Base-by-base conservation (phyloP, 2,113 vertebrate species). In the Mungos mungo region DNA sequence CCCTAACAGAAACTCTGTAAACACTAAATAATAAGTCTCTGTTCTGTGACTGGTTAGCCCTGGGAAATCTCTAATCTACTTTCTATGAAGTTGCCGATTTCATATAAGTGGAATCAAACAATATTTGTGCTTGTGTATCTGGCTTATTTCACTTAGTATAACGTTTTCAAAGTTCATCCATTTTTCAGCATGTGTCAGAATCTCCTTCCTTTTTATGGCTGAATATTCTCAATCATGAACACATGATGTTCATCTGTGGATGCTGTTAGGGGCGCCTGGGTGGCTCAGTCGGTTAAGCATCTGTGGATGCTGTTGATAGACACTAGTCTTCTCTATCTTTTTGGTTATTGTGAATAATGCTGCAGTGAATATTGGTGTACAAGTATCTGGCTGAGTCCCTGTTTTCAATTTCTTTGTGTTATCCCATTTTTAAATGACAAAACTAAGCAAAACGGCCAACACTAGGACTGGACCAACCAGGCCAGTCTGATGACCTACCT, bases 361-460 rank as follows among this genome's bases (percentile, higher is more conserved):
- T 71, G 45, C 23, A 81, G 38, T 94, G 23, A 68, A 80, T 69
- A 47, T 47, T 87, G 54, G 41, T 83, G 19, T 69, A 69, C 16
- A 65, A 45, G 3, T 41, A 74, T 68, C 65, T 57, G 85, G 41
- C 74, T 72, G 13, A 88, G 27, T 41, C 27, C 50, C 65, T 68
- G 23, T 74, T 84, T 96, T 94, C 50, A 60, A 19, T 84, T 65
- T 10, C 81, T 92, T 94, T 82, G n/a, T 81, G 38, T 88, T 89
- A 65, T 41, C 57, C 50, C 12, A 9, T 27, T 95, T 91, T 45
- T n/a, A 54, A 85, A 63, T 54, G 19, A 50, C 63, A 19, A 90
- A 92, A 86, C 33, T 81, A 19, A 80, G 31, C 27, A 29, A 69
- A 87, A 41, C 63, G 12, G 25, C 69, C 35, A 86, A 38, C 33